phyloP scores from a whole-genome alignment of 2,888 invertebrate species.

The Nephrotoma appendiculata region DNA sequence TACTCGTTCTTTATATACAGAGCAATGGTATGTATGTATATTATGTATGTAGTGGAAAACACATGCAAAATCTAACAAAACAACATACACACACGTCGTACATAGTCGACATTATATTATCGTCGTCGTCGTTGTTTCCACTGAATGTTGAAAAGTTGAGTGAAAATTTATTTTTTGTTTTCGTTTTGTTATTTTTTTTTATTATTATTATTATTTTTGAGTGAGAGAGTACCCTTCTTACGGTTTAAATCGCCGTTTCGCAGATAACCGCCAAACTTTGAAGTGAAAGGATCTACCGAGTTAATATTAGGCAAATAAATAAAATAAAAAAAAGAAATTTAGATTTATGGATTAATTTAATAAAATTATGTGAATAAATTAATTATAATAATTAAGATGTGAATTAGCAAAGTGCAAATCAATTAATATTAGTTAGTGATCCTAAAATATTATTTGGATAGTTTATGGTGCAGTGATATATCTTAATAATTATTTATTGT shows the following conservation, averaged over 20 bases:
- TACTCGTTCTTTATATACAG: neutral
- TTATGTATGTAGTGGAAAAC: neutral
- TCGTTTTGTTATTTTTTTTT: neutral
- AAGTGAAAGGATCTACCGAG: constrained; percentile 14
- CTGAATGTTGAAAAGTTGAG: constrained; percentile 4
- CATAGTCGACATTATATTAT: neutral
- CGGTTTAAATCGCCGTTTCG: constrained; percentile 2
- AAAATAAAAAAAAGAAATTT: neutral
- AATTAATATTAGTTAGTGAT: neutral
- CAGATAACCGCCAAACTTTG: constrained; percentile 15
- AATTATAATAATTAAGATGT: neutral
- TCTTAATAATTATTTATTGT: neutral
- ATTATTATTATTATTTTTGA: neutral
- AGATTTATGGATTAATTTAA: neutral
- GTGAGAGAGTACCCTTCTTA: constrained; percentile 2
- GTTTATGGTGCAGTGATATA: constrained; percentile 2
- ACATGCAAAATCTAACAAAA: neutral
- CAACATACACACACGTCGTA: neutral
- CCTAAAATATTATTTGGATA: neutral
- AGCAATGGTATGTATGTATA: neutral
- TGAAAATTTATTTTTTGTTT: neutral
- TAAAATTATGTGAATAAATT: neutral
- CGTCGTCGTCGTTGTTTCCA: constrained; percentile 4
- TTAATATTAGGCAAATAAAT: neutral
- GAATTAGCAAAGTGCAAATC: neutral